Conservation (phyloP, 2,888 invertebrate genomes). For the Drosophila longiperda region DNA sequence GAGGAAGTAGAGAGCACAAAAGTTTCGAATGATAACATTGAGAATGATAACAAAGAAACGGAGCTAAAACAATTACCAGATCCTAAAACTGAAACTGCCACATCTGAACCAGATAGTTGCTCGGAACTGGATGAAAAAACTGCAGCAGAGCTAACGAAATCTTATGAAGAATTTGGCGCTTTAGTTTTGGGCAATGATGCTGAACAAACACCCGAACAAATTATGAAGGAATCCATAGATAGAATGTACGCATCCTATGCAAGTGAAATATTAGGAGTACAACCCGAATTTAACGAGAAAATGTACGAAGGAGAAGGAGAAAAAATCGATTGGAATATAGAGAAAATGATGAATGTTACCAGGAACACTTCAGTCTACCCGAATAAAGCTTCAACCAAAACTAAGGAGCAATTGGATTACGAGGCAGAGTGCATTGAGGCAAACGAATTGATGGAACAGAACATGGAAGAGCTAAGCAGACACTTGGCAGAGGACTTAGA, state of each 20-base stretch:
- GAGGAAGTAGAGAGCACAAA: neutral
- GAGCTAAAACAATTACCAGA: neutral
- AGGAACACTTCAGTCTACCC: neutral
- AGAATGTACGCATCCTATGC: constrained; percentile 53
- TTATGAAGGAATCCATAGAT: constrained; percentile 29
- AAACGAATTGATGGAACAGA: constrained; percentile 60
- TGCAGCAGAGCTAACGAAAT: constrained; percentile 27
- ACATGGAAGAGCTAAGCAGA: constrained; percentile 64
- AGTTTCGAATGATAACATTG: neutral
- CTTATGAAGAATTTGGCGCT: constrained; percentile 20
- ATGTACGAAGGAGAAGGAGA: constrained; percentile 10
- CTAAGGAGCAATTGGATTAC: constrained; percentile 37
- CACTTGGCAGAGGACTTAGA: constrained; percentile 62
- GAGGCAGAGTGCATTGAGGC: constrained; percentile 59
- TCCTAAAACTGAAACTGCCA: neutral
- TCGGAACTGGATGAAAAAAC: constrained; percentile 34
- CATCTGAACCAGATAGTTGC: constrained; percentile 20
- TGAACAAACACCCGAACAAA: constrained; percentile 29
- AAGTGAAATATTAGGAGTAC: constrained; percentile 14
- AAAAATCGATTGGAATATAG: constrained; percentile 5
- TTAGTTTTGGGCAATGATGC: constrained; percentile 8
- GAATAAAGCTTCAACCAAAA: constrained; percentile 10
- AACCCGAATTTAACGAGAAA: constrained; percentile 21
- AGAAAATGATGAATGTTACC: constrained; percentile 5
- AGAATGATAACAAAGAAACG: neutral